A percentile compares a stretch with the other conserved stretches of the same genome.
phyloP scores from a whole-genome alignment of 2,113 vertebrate genomes.

The Sisor rabdophorus region DNA sequence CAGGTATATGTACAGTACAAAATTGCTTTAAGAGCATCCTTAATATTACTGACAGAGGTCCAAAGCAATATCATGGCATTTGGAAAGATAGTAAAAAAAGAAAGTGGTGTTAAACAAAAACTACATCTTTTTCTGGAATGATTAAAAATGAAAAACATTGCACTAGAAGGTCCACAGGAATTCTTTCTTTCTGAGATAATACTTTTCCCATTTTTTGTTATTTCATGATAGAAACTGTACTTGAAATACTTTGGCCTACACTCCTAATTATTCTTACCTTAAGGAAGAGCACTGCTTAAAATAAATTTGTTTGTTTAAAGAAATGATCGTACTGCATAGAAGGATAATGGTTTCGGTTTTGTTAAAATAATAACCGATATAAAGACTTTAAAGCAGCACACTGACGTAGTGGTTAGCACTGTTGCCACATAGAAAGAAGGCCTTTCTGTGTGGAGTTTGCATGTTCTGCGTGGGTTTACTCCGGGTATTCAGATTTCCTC shows the following conservation, averaged over 20 bases:
- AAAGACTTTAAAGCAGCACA: too few relatives aligned
- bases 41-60: conserved; percentile 1
- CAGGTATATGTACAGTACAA: neutral
- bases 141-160: neutral
- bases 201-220: neutral
- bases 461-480: too few relatives aligned
- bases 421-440: too few relatives aligned
- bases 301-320: neutral
- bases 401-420: too few relatives aligned
- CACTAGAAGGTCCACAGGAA: conserved; percentile 23
- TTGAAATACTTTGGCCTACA: conserved; percentile 8
- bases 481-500: too few relatives aligned
- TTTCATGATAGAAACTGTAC: conserved; percentile 9
- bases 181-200: conserved; percentile 7
- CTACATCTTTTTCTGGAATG: neutral
- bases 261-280: neutral
- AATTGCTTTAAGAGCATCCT: neutral
- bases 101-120: too few relatives aligned
- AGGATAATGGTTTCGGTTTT: neutral
- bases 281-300: neutral
- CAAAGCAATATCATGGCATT: neutral
- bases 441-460: too few relatives aligned
- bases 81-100: neutral
- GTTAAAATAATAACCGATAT: too few relatives aligned
- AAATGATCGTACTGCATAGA: neutral